Evolutionary conservation across 2,113 vertebrate species (phyloP), one percentile per base, ranked within the genome.

Genomic region (Pipra filicauda): DNA sequence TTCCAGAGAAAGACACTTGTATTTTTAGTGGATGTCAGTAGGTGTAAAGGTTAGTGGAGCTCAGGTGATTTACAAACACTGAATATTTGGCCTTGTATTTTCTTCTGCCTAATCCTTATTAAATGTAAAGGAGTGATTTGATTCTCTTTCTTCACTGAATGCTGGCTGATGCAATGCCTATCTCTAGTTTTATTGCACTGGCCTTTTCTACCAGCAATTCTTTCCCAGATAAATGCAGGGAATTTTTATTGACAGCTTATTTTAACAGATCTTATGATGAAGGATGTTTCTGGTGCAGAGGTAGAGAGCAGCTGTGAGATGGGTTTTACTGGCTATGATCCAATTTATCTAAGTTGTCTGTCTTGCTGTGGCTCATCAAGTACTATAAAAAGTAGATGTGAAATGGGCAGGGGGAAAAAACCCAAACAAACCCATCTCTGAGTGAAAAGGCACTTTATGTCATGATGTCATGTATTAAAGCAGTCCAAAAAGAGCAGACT

Each of bases 191-290:
- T 88, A 74, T 83, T 92, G 72, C 92, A 37, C 39, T 71, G 75
- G 61, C 65, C 69, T 81, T 93, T 91, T 90, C 72, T 86, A 39
- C 69, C 59, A 93, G 64, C 72, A 85, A 12, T 35, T 71, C 46
- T 85, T 90, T 54, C 66, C 69, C 72, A 85, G 71, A 90, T 41
- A 84, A 93, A 84, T 49, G 57, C 64, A 72, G 51, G 66, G 65
- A 91, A 84, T 80, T 94, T 94, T 86, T 94, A 95, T 91, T 94
- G 95, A 90, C 91, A 94, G 82, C 52, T 90, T 92, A 80, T 96
- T 96, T 93, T 80, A 94, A 78, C 82, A 70, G 72, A 90, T 91
- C 88, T 71, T 77, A 69, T 17, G 76, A 78, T 95, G 85, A 94
- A 78, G 79, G 90, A 92, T 94, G 71, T 92, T 86, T 90, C 88